These are phyloP conservation scores for Agapostemon virescens DNA, from an alignment of 2,888 invertebrate genomes.

Conservation along the genomic window DNA sequence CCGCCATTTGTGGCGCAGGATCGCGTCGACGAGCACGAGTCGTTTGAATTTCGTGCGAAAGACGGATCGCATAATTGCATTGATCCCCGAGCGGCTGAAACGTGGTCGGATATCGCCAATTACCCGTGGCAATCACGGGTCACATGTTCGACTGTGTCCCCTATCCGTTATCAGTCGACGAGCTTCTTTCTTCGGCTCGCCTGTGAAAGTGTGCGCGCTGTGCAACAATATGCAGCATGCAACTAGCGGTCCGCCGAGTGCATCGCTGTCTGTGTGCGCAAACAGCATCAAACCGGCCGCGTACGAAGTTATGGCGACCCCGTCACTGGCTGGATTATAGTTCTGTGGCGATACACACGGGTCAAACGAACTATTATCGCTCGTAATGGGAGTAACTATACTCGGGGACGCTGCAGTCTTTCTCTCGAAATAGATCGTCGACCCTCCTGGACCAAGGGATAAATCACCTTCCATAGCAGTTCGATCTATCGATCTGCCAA, in stretches of 20 bases:
- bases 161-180: conserved; percentile 44
- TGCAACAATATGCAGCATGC: conserved; percentile 3
- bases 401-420: conserved; percentile 9
- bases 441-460: background rate
- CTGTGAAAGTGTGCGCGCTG: background rate
- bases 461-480: background rate
- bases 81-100: conserved; percentile 30
- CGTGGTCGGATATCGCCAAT: conserved; percentile 50
- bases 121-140: conserved; percentile 47
- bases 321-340: conserved; percentile 73
- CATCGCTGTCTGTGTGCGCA: conserved; percentile 30
- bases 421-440: background rate
- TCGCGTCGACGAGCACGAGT: background rate
- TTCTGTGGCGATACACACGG: conserved; percentile 72
- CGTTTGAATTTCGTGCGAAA: background rate
- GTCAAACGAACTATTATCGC: conserved; percentile 75
- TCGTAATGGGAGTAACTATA: conserved; percentile 29
- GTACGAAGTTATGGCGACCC: conserved; percentile 62
- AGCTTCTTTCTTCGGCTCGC: conserved; percentile 18
- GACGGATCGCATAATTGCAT: conserved; percentile 35
- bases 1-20: background rate
- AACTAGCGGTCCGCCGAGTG: background rate
- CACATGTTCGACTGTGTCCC: conserved; percentile 47
- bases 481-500: background rate
- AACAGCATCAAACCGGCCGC: conserved; percentile 66